Percentiles rank a stretch among this genome's conserved stretches.
Evolutionary conservation across 92 coral and sea anemone genomes (phyloP).

Genomic region (Heteractis magnifica): DNA sequence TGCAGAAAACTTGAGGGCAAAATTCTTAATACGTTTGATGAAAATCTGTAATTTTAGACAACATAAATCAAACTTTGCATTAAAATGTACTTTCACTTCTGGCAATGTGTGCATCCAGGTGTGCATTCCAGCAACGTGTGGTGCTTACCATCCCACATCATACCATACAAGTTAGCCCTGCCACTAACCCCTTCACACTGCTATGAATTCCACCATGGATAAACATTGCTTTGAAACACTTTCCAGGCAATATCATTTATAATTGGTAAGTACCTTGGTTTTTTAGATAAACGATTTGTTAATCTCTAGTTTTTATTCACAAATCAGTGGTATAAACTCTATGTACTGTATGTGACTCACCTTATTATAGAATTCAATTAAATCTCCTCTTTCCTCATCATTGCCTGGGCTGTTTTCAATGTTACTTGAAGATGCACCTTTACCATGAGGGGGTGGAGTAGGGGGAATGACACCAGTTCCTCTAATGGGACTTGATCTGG

Average conservation of each 20-base stretch:
- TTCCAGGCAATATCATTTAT: too few relatives aligned
- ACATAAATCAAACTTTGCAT: not conserved
- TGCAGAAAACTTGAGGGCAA: slow-evolving; percentile 89
- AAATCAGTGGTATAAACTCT: too few relatives aligned
- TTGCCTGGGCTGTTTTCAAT: slow-evolving; percentile 76
- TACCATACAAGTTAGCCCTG: too few relatives aligned
- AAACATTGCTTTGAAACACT: too few relatives aligned
- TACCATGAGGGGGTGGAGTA: slow-evolving; percentile 79
- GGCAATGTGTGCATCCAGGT: too few relatives aligned
- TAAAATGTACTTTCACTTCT: too few relatives aligned
- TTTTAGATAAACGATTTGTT: too few relatives aligned
- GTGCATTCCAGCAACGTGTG: too few relatives aligned
- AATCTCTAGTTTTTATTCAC: not conserved
- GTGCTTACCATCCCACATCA: too few relatives aligned
- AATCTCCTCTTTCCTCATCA: slow-evolving; percentile 92
- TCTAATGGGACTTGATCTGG: slow-evolving; percentile 85
- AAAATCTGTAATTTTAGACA: slow-evolving; percentile 58
- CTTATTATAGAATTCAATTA: slow-evolving; percentile 95
- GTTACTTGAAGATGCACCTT: slow-evolving; percentile 58
- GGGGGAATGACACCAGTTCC: slow-evolving; percentile 76
- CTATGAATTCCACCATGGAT: too few relatives aligned
- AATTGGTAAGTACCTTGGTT: too few relatives aligned
- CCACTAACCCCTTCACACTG: too few relatives aligned
- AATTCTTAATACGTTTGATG: slow-evolving; percentile 86
- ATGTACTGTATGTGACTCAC: slow-evolving; percentile 26